Base-by-base conservation (phyloP, 2,113 vertebrate species). In the Galeopterus variegatus region DNA sequence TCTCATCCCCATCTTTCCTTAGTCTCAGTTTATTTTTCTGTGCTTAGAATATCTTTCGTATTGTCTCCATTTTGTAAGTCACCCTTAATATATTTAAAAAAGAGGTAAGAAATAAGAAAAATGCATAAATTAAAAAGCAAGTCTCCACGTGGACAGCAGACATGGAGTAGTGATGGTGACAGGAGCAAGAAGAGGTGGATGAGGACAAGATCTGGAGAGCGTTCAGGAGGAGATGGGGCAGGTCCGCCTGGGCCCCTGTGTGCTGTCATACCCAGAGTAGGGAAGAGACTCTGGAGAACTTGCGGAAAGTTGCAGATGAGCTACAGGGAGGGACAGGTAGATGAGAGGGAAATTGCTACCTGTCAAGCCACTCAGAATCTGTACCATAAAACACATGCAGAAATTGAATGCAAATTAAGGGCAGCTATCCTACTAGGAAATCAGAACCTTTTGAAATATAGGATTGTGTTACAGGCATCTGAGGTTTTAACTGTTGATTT, bases 351-450 rank as follows among this genome's bases (percentile, higher is more conserved):
- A 17, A 81, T 54, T 33, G 36, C 26, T 65, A 36, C 48, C 10
- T 33, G 45, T 33, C 36, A 12, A n/a, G 72, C 76, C 56, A 92
- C 65, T 72, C 69, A n/a, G 56, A 54, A 76, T 88, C 36, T 65
- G 70, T 64, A 33, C 8, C 69, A 18, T 76, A 45, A 64, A 95
- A 81, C 33, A 58, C 24, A 85, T 31, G 54, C 70, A 36, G 21
- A 92, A 95, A 31, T 31, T 23, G 8, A 50, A 86, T 76, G 60
- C 17, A 92, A 86, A 86, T 89, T 64, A 75, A 69, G 23, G 17
- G 8, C n/a, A 64, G 65, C 56, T 31, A 89, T 24, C 4, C 26
- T 60, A 6, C 48, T 95, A 11, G 86, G 36, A 95, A 91, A 76
- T 82, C 33, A 92, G 36, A 82, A 67, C 1, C 23, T n/a, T 54